Conservation (phyloP, 2,888 invertebrate genomes). For the Hydrotaea diabolus region DNA sequence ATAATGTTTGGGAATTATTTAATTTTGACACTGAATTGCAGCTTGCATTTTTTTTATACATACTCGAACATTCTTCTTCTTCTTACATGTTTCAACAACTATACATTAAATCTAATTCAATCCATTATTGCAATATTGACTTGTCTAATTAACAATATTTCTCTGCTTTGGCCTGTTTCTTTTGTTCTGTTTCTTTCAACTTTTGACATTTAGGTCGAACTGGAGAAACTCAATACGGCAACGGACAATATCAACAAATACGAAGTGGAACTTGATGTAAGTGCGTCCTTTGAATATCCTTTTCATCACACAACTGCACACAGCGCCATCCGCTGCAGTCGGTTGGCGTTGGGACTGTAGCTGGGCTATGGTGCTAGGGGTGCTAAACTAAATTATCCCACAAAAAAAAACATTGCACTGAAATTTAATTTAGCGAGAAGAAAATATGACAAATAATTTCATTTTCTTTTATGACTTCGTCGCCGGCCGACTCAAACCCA, state of each 20-base stretch:
- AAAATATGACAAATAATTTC: conserved; percentile 28
- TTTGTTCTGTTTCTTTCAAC: conserved; percentile 41
- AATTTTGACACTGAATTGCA: too few species aligned
- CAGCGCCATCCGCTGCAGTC: not conserved
- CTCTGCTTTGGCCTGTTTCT: conserved; percentile 36
- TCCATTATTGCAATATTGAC: not conserved
- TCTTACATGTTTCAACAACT: too few species aligned
- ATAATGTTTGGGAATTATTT: too few species aligned
- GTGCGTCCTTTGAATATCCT: conserved; percentile 68
- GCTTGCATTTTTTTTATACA: too few species aligned
- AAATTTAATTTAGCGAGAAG: conserved; percentile 25
- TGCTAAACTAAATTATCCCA: conserved; percentile 12
- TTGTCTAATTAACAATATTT: conserved; percentile 20
- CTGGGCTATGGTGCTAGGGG: not conserved
- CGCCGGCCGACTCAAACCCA: not conserved
- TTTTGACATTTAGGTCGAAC: conserved; percentile 84
- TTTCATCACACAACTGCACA: not conserved
- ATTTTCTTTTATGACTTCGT: conserved; percentile 39
- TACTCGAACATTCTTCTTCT: too few species aligned
- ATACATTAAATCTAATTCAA: not conserved
- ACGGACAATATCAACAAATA: conserved; percentile 96
- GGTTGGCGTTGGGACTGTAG: too few species aligned
- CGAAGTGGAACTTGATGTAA: conserved; percentile 93
- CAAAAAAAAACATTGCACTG: not conserved
- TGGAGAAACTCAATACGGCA: conserved; percentile 93